Evolutionary conservation across 2,888 invertebrate genomes (phyloP).

Genomic region (Drosophila lacicola): DNA sequence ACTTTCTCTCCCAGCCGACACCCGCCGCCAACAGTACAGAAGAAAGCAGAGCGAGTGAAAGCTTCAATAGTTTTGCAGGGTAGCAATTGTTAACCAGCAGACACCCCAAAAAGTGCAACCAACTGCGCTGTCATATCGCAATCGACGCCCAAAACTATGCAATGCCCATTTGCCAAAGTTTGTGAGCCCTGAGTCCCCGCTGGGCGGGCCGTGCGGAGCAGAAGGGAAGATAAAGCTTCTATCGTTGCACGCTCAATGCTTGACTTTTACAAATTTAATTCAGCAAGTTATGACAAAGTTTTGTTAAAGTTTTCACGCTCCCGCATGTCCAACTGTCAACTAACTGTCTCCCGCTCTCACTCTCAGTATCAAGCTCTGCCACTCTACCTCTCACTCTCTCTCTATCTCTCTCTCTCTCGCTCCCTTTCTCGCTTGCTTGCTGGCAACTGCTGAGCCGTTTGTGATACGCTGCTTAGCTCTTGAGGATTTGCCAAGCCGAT

Average conservation of each 20-base stretch:
- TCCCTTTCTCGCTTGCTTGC: not conserved
- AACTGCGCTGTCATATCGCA: slow-evolving; percentile 51
- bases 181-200: not conserved
- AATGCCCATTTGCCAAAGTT: slow-evolving; percentile 57
- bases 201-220: not conserved
- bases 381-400: not conserved
- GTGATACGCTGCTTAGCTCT: slow-evolving; percentile 77
- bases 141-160: slow-evolving; percentile 58
- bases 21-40: not conserved
- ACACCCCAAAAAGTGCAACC: slow-evolving; percentile 36
- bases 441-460: slow-evolving; percentile 60
- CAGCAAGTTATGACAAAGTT: slow-evolving; percentile 78
- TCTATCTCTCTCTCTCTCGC: not conserved
- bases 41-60: slow-evolving; percentile 41
- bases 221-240: slow-evolving; percentile 40
- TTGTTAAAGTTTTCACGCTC: slow-evolving; percentile 63
- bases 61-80: slow-evolving; percentile 45
- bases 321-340: slow-evolving; percentile 75
- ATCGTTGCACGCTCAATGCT: slow-evolving; percentile 56
- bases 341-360: slow-evolving; percentile 22
- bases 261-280: slow-evolving; percentile 74
- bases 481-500: slow-evolving; percentile 75
- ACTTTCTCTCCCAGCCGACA: slow-evolving; percentile 17
- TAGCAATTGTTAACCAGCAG: slow-evolving; percentile 13
- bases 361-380: not conserved